phyloP scores from a whole-genome alignment of 2,888 invertebrate genomes.

The Isoperla grammatica region DNA sequence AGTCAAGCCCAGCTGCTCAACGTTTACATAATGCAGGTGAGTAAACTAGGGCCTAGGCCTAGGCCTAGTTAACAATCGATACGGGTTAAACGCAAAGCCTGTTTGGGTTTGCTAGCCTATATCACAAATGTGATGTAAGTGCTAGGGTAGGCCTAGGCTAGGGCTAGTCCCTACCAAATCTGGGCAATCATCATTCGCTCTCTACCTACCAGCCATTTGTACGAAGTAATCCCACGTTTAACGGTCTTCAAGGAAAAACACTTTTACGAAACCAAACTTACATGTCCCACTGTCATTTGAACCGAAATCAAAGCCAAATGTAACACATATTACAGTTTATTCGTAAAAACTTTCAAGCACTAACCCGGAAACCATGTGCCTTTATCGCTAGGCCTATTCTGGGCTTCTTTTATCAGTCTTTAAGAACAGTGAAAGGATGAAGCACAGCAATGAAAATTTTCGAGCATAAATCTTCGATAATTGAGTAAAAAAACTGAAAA shows the following conservation, averaged over 20 bases:
- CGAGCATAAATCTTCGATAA: neutral
- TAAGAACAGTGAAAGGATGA: conserved; percentile 22
- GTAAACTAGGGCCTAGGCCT: too few relatives aligned
- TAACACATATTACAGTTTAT: neutral
- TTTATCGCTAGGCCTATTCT: conserved; percentile 44
- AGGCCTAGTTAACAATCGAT: too few relatives aligned
- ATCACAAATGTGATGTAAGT: too few relatives aligned
- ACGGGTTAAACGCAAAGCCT: too few relatives aligned
- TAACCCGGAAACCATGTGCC: conserved; percentile 44
- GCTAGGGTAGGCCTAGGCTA: too few relatives aligned
- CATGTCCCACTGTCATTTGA: neutral
- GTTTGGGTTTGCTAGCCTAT: too few relatives aligned
- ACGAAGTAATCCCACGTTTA: conserved; percentile 13
- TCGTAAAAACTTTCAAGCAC: neutral
- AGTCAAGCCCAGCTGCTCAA: too few relatives aligned
- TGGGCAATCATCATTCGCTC: neutral
- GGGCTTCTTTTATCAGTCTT: conserved; percentile 39
- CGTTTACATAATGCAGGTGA: too few relatives aligned
- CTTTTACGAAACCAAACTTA: neutral
- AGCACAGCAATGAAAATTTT: conserved; percentile 24
- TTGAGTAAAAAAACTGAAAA: neutral
- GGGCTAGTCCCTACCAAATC: too few relatives aligned
- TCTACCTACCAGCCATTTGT: conserved; percentile 14
- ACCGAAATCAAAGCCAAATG: neutral
- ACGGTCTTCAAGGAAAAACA: neutral